phyloP scores from a whole-genome alignment of 2,113 vertebrate species.

The Camelus bactrianus region DNA sequence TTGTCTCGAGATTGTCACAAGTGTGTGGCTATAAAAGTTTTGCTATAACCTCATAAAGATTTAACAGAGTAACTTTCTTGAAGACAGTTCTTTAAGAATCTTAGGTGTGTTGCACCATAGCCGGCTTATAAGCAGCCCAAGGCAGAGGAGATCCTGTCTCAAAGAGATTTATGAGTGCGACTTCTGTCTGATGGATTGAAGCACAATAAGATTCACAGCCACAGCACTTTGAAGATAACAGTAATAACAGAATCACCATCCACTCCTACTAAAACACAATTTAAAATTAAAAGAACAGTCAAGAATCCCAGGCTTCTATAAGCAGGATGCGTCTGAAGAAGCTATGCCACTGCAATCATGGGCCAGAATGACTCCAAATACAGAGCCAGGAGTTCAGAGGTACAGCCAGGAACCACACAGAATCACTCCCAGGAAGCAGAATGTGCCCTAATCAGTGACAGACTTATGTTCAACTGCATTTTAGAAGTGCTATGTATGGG shows the following conservation, averaged over 20 bases:
- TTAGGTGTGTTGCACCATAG: neutral
- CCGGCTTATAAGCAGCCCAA: neutral
- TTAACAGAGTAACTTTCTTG: neutral
- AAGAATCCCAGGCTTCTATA: neutral
- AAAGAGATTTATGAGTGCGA: neutral
- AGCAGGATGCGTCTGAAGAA: neutral
- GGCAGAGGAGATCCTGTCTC: neutral
- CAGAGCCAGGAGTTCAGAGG: neutral
- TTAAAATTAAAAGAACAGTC: neutral
- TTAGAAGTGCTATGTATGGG: neutral
- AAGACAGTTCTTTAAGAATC: neutral
- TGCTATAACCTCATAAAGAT: neutral
- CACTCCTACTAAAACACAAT: neutral
- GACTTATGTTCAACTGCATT: neutral
- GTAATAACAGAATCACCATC: neutral
- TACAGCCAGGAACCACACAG: neutral
- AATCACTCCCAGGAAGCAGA: neutral
- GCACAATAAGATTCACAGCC: neutral
- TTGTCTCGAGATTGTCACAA: neutral
- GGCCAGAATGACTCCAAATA: neutral
- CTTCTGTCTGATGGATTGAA: neutral
- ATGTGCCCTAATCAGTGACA: neutral
- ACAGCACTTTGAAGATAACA: neutral
- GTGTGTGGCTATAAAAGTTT: neutral
- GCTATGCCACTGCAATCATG: neutral